Evolutionary conservation across 53 echinoderm and acorn worm genomes (phyloP), one percentile per base, ranked within the genome.

Genomic region (Henricia sp.): DNA sequence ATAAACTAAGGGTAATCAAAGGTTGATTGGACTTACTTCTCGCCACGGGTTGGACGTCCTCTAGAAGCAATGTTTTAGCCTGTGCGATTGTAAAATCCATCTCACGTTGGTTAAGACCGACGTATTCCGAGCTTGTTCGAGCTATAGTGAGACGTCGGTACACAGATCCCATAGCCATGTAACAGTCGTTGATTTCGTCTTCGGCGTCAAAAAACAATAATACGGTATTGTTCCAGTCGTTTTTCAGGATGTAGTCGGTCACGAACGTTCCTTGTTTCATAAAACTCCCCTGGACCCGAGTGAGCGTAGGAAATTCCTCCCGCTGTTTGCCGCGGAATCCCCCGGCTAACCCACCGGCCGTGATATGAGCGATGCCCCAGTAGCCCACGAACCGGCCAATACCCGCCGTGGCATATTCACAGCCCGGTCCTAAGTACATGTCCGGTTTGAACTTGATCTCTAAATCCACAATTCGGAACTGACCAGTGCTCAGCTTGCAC

Each of bases 351-450:
- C 85, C 93, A 21, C 95, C 95, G 36, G 90, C 89, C 9, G 95
- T 93, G 12, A 95, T 23, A 50, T 88, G 72, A 13, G 93, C 83
- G 11, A 91, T 84, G 17, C 93, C 83, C 95, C 93, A 93, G 58
- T 90, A 83, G 32, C 86, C 86, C 1, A 89, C 13, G 35, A 95
- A 89, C 34, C 91, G 70, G 0, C 83, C 88, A 9, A 89, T 91
- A 8, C 89, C 86, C 19, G 91, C 71, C 10, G 67, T 84, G 4
- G 95, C 37, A 69, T 86, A 95, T 56, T 93, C 89, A 44, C 93
- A 93, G 19, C 80, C 95, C 10, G 95, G 95, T 4, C 95, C 95
- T 48, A 95, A 72, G 54, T 86, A 91, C 42, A 73, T 84, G 57
- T 90, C 87, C 1, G 86, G 89, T 2, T 74, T 50, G 6, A 56